Evolutionary conservation across 2,888 invertebrate species (phyloP), one percentile per base, ranked within the genome.

Genomic region (Unio pictorum): DNA sequence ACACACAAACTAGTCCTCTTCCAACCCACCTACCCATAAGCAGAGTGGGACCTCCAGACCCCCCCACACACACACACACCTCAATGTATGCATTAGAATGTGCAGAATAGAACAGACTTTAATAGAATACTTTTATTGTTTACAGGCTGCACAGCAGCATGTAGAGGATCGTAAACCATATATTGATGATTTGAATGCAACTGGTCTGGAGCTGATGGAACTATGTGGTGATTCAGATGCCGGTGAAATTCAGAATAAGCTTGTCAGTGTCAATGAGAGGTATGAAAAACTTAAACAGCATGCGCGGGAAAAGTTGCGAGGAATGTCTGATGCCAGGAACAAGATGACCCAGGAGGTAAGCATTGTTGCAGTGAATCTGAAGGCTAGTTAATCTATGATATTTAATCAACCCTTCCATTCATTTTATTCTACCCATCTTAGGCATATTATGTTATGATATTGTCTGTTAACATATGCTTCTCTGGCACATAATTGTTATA

Each of bases 161-260:
- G 86, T 90, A 15, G 88, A 89, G 28, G 90, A 90, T 76, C 86
- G 88, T 75, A 89, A 89, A 72, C 88, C 89, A 45, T 86, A 89
- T 70, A 84, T 90, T 30, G 89, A 89, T 62, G 89, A 89, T 71
- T 82, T 89, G 54, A 85, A 86, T 66, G 83, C 83, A 28, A 89
- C 89, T 3, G 89, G 89, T 7, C 79, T 87, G 45, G 90, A 90
- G 73, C 77, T 90, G 62, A 89, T 89, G 84, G 88, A 89, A 67
- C 76, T 90, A 34, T 89, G 89, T 74, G 86, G 86, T n/a, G 89
- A 89, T 63, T 83, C 83, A 17, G 89, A 90, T 69, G 88, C 88
- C 17, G 83, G 85, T 0, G 87, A 87, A 62, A 82, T 90, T 20
- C 87, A 89, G 74, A 86, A 81, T 28, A 85, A 85, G 67, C 83